Percentiles rank a stretch among this genome's conserved stretches.
Conservation (phyloP, 2,113 vertebrate species). For the Seriola aureovittata region DNA sequence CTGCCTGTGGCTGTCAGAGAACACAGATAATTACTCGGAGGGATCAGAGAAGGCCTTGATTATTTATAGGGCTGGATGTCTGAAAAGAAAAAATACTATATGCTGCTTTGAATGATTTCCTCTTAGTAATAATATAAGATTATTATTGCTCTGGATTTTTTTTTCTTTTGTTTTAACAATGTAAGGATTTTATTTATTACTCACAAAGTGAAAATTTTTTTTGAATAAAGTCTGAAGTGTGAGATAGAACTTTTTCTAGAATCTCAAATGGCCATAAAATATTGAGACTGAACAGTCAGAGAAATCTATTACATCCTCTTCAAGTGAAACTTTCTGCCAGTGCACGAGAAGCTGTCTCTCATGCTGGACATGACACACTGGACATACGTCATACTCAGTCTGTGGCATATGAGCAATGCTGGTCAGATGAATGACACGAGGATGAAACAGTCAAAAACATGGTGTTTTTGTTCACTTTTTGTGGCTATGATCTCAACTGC, state of each 20-base stretch:
- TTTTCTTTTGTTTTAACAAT: not conserved
- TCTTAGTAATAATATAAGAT: slow-evolving; percentile 70
- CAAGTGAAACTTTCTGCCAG: not conserved
- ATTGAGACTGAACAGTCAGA: not conserved
- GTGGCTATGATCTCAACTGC: slow-evolving; percentile 66
- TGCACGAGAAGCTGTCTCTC: not conserved
- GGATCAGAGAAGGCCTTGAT: slow-evolving; percentile 83
- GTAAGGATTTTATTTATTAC: slow-evolving; percentile 24
- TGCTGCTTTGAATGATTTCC: slow-evolving; percentile 76
- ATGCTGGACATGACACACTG: too few species aligned
- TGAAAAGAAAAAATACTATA: slow-evolving; percentile 64
- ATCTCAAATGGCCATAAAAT: not conserved
- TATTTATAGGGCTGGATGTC: slow-evolving; percentile 86
- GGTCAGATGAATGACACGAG: slow-evolving; percentile 10
- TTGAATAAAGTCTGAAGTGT: slow-evolving; percentile 1
- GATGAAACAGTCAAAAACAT: not conserved
- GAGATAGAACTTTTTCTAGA: slow-evolving; percentile 15
- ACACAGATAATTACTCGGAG: slow-evolving; percentile 86
- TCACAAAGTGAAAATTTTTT: slow-evolving; percentile 17
- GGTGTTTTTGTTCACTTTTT: slow-evolving; percentile 56
- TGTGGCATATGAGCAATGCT: slow-evolving; percentile 8
- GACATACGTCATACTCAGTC: not conserved
- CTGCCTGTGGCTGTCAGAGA: slow-evolving; percentile 86
- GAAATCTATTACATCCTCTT: not conserved
- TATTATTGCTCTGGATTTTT: slow-evolving; percentile 8